phyloP scores from a whole-genome alignment of 2,113 vertebrate genomes.

The Dunckerocampus dactyliophorus region DNA sequence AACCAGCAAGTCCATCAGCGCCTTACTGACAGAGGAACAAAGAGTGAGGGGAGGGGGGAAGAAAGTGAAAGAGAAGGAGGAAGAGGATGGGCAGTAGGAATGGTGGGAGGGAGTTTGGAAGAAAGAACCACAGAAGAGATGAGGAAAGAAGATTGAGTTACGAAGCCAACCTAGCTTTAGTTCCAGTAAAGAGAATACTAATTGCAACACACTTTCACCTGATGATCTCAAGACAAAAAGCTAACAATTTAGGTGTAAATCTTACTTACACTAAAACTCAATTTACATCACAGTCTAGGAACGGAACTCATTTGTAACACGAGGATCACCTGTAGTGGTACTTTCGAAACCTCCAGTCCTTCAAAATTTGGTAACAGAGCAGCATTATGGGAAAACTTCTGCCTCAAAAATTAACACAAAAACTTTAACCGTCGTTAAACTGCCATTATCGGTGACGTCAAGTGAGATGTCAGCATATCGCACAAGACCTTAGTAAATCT shows the following conservation, averaged over 20 bases:
- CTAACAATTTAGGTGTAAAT: no score
- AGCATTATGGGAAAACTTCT: background rate
- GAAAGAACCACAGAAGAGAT: conserved; percentile 33
- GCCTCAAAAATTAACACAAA: background rate
- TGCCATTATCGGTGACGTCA: no score
- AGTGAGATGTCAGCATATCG: no score
- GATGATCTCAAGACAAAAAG: background rate
- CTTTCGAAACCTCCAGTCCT: no score
- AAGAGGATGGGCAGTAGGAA: conserved; percentile 21
- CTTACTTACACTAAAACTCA: no score
- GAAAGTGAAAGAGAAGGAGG: conserved; percentile 27
- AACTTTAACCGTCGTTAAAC: no score
- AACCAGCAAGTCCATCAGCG: conserved; percentile 95
- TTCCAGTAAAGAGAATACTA: conserved; percentile 37
- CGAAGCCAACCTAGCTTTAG: conserved; percentile 21
- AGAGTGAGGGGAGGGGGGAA: conserved; percentile 32
- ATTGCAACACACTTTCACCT: conserved; percentile 26
- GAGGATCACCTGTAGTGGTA: conserved; percentile 43
- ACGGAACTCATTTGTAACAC: conserved; percentile 6
- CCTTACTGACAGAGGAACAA: conserved; percentile 76
- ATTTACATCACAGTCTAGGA: no score
- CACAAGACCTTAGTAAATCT: no score
- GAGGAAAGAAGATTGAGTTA: conserved; percentile 40
- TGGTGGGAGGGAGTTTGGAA: conserved; percentile 26
- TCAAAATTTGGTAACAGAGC: background rate